Evolutionary conservation across 2,113 vertebrate genomes (phyloP), one percentile per base, ranked within the genome.

Genomic region (Pedionomus torquatus): DNA sequence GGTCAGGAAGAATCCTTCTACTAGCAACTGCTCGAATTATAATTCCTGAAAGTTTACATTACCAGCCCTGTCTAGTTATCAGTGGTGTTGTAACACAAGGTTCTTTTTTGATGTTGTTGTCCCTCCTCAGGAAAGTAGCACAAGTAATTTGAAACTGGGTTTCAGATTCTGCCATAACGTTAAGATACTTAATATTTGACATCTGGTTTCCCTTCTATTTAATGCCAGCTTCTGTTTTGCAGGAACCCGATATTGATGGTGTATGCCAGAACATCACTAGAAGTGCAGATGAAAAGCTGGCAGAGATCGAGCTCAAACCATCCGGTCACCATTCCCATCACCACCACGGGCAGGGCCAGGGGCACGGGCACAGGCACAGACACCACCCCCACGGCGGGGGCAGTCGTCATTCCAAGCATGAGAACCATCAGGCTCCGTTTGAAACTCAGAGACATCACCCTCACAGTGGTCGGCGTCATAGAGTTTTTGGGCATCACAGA

Each of bases 231-330:
- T 70, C 28, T 89, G 23, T 95, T 80, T 97, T 97, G 11, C 93
- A 98, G 98, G 97, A 92, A 13, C 80, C 64, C 1, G 71, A 97
- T 90, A 61, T 87, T 64, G 97, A 97, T 74, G 69, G n/a, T 25
- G 30, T 97, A 51, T 98, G 98, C 94, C 96, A 94, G 75, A 98
- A 95, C 44, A 76, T 97, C 64, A 96, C 96, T n/a, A 95, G 61
- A 78, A 52, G 54, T 46, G 25, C 48, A 15, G 63, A 31, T 25
- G 87, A 90, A 39, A 70, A 85, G 54, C 51, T 91, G 28, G 25
- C 37, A 1, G 83, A 97, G 78, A 46, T 63, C 61, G 89, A 93
- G 19, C 43, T 43, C 11, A 28, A 57, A 25, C 55, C 13, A 17
- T 37, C n/a, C 7, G 63, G 19, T 4, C 90, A 91, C 10, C 86